These are phyloP conservation scores for Pedionomus torquatus DNA, from an alignment of 2,113 vertebrate genomes.

Conservation along the genomic window DNA sequence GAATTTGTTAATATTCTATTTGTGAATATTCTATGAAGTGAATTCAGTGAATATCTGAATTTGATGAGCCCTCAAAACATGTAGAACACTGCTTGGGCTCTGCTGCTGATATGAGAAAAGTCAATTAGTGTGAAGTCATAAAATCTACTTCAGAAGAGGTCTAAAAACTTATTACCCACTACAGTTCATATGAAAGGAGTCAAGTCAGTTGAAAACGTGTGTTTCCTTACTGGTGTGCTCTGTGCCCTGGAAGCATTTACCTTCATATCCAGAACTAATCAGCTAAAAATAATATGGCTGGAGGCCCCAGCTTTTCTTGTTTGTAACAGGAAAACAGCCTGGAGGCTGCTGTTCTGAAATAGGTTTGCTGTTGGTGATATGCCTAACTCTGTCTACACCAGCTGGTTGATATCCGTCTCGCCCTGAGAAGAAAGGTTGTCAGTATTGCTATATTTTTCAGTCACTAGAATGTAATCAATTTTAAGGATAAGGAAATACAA, in stretches of 20 bases:
- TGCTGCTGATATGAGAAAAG: neutral
- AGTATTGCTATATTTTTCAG: constrained; percentile 53
- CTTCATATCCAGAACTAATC: constrained; percentile 24
- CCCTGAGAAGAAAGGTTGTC: constrained; percentile 43
- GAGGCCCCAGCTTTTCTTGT: neutral
- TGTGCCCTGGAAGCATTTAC: neutral
- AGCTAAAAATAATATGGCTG: constrained; percentile 5
- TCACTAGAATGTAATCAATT: constrained; percentile 57
- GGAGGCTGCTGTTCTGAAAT: neutral
- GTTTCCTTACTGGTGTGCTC: neutral
- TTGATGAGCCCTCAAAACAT: neutral
- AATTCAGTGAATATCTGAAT: neutral
- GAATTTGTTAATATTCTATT: neutral
- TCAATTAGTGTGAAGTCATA: neutral
- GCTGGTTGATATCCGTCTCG: constrained; percentile 38
- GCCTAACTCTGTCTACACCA: neutral
- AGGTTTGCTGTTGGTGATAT: neutral
- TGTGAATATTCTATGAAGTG: neutral
- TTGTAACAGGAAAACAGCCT: neutral
- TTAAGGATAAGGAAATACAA: constrained; percentile 60
- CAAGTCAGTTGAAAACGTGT: neutral
- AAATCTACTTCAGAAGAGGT: neutral
- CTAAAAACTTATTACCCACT: neutral
- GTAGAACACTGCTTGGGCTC: neutral
- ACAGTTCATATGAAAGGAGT: neutral